Evolutionary conservation across 2,797 vertebrate species (phyloP), one percentile per base, ranked within the genome.

Genomic region (Epinephelus malabaricus): DNA sequence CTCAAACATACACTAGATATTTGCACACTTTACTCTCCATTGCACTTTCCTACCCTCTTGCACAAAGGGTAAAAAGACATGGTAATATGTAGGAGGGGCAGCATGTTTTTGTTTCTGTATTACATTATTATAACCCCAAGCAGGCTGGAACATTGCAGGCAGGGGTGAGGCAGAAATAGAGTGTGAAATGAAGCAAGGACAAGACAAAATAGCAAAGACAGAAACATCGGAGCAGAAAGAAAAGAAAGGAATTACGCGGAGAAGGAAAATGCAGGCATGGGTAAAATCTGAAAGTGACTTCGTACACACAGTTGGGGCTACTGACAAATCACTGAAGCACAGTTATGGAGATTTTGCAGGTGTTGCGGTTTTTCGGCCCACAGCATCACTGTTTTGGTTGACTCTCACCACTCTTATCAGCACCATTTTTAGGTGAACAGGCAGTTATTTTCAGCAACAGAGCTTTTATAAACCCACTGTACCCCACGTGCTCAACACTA

Each of bases 111-210:
- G 46, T 73, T 27, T 68, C 46, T 63, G 18, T 14, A 49, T 13
- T 61, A n/a, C 2, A 7, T 54, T 72, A 51, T 43, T 73, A 46
- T 69, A 46, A 55, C 49, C 38, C 30, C 30, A 19, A 76, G 50
- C 49, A 73, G 30, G 45, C 21, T 51, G 72, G 27, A 60, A 70
- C 38, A n/a, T 8, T 2, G 6, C 56, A 54, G 23, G 64, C 64
- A 40, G 56, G 38, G 59, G 45, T n/a, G n/a, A 68, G 23, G 64
- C 10, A 50, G 67, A 43, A 50, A 61, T 21, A 34, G 0, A 61
- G 69, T 64, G 73, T 79, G 65, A 76, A 80, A 69, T 72, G 21
- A 77, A 53, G 56, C 46, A 67, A 69, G 30, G 6, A 34, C 21
- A 38, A 73, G 51, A 69, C 21, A 55, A 76, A 40, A 78, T 23